A percentile compares a stretch with the other conserved stretches of the same genome.
phyloP scores from a whole-genome alignment of 2,113 vertebrate species.

The Fukomys damarensis region DNA sequence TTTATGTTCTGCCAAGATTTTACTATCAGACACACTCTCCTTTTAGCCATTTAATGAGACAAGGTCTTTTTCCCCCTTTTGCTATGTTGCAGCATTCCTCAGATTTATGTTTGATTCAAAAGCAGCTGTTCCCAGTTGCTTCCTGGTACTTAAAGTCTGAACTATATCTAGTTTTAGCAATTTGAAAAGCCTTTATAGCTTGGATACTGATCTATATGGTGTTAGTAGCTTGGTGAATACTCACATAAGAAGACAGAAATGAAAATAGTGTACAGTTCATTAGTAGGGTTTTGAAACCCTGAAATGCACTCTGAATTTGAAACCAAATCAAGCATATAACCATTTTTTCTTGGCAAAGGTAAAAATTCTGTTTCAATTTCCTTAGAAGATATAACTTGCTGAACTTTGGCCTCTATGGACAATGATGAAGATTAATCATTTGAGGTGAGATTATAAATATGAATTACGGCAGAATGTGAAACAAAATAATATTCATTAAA shows the following conservation, averaged over 20 bases:
- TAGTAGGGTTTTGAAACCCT: slow-evolving; percentile 69
- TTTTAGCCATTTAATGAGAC: slow-evolving; percentile 82
- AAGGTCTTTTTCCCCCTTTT: slow-evolving; percentile 59
- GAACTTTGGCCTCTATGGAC: slow-evolving; percentile 52
- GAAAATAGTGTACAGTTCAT: slow-evolving; percentile 70
- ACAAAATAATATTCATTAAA: slow-evolving; percentile 54
- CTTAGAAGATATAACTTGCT: slow-evolving; percentile 65
- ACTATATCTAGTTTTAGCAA: slow-evolving; percentile 75
- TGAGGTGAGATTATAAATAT: slow-evolving; percentile 39
- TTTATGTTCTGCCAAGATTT: slow-evolving; percentile 83
- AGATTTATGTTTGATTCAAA: slow-evolving; percentile 81
- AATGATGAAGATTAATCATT: slow-evolving; percentile 56
- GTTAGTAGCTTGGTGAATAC: slow-evolving; percentile 59
- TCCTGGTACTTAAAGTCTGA: slow-evolving; percentile 77
- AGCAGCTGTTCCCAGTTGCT: slow-evolving; percentile 78
- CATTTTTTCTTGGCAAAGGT: slow-evolving; percentile 66
- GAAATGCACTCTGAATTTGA: slow-evolving; percentile 59
- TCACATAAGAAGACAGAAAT: slow-evolving; percentile 70
- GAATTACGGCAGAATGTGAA: slow-evolving; percentile 41
- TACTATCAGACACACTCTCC: slow-evolving; percentile 80
- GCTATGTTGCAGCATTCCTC: slow-evolving; percentile 68
- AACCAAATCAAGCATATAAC: slow-evolving; percentile 56
- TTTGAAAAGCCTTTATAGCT: slow-evolving; percentile 75
- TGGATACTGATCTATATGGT: slow-evolving; percentile 68
- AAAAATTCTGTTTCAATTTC: slow-evolving; percentile 64